These are phyloP conservation scores for Ditylenchus weischeri DNA, from an alignment of 2,888 invertebrate species.

Conservation along the genomic window DNA sequence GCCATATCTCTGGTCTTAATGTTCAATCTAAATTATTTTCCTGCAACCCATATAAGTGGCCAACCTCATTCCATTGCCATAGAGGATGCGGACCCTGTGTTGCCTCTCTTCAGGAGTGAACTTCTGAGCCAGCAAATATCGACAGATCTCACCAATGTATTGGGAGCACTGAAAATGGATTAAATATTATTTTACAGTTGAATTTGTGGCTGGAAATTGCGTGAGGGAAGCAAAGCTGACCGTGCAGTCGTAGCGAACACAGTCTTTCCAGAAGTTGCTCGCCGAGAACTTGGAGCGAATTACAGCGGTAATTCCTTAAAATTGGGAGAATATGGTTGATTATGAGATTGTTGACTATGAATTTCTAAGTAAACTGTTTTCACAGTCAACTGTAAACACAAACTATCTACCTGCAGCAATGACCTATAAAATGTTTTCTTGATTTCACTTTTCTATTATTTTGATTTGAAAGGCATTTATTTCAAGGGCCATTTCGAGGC, in stretches of 20 bases:
- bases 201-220: background rate
- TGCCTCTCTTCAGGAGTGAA: constrained; percentile 59
- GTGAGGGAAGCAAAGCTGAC: constrained; percentile 24
- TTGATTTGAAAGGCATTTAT: too few relatives aligned
- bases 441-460: too few relatives aligned
- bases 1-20: constrained; percentile 82
- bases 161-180: constrained; percentile 21
- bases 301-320: constrained; percentile 73
- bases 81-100: constrained; percentile 70
- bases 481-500: too few relatives aligned
- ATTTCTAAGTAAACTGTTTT: too few relatives aligned
- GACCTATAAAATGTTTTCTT: too few relatives aligned
- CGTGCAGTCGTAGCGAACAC: constrained; percentile 46
- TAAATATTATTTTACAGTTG: background rate
- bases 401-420: too few relatives aligned
- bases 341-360: too few relatives aligned
- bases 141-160: constrained; percentile 63
- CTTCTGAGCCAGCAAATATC: constrained; percentile 64
- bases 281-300: constrained; percentile 90
- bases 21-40: background rate
- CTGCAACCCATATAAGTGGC: background rate
- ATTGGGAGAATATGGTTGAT: background rate
- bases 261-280: constrained; percentile 75
- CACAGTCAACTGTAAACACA: too few relatives aligned
- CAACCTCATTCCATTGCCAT: constrained; percentile 79